A percentile compares a stretch with the other conserved stretches of the same genome.
phyloP scores from a whole-genome alignment of 2,113 vertebrate species.

The Candoia aspera region DNA sequence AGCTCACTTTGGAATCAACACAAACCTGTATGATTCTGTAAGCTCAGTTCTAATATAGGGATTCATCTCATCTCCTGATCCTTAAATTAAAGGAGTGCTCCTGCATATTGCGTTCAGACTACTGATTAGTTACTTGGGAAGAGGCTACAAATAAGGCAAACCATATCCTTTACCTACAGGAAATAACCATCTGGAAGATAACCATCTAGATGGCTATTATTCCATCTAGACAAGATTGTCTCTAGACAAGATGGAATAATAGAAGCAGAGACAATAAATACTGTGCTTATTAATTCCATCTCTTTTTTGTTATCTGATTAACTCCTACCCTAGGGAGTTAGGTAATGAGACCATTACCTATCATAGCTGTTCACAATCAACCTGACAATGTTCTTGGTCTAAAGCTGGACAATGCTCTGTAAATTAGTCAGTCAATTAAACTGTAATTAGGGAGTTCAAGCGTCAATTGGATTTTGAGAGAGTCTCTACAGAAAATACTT shows the following conservation, averaged over 20 bases:
- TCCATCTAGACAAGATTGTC: no score
- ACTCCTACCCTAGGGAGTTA: not conserved
- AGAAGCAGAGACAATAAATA: not conserved
- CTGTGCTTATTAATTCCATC: not conserved
- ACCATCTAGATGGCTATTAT: not conserved
- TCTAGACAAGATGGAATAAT: not conserved
- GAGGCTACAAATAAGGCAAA: not conserved
- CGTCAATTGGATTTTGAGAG: not conserved
- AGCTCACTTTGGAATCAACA: not conserved
- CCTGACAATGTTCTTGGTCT: not conserved
- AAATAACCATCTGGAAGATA: not conserved
- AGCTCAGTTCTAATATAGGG: not conserved
- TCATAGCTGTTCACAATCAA: not conserved
- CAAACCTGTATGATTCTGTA: fast-evolving
- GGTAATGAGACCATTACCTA: not conserved
- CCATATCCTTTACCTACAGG: not conserved
- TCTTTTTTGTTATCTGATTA: not conserved
- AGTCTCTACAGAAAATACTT: slow-evolving; percentile 43
- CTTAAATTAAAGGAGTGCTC: not conserved
- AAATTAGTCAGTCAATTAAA: not conserved
- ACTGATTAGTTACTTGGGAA: not conserved
- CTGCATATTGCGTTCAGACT: not conserved
- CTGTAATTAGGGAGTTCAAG: not conserved
- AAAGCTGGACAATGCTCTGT: not conserved
- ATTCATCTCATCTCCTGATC: not conserved